These are phyloP conservation scores for Andricus quercusramuli DNA, from an alignment of 2,888 invertebrate genomes.

Conservation along the genomic window DNA sequence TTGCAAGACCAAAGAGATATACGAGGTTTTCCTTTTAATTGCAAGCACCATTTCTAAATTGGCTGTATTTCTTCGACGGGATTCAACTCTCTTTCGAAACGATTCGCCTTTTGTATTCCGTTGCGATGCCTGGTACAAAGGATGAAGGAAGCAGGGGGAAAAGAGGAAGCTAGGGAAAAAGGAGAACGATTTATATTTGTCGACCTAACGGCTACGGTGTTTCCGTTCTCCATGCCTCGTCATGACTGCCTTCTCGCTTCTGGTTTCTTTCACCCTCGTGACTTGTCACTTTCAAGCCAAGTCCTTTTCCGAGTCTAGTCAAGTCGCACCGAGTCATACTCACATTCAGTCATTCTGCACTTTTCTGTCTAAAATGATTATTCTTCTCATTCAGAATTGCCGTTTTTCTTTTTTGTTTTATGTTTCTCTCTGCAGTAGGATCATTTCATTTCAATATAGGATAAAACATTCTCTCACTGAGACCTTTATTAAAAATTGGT, in stretches of 20 bases:
- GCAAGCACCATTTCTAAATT: slow-evolving; percentile 70
- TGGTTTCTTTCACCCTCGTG: slow-evolving; percentile 41
- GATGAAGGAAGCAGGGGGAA: slow-evolving; percentile 32
- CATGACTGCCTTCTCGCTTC: slow-evolving; percentile 27
- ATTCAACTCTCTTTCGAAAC: slow-evolving; percentile 40
- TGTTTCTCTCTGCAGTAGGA: not conserved
- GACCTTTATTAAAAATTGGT: no score
- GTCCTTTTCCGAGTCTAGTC: slow-evolving; percentile 37
- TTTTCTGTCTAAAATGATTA: slow-evolving; percentile 18
- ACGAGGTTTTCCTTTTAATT: slow-evolving; percentile 64
- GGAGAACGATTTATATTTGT: slow-evolving; percentile 55
- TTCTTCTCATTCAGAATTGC: not conserved
- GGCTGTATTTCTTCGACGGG: slow-evolving; percentile 64
- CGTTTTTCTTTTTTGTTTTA: not conserved
- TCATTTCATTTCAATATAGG: not conserved
- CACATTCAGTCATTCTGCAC: slow-evolving; percentile 7
- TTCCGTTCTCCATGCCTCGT: slow-evolving; percentile 47
- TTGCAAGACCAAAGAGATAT: not conserved
- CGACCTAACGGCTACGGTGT: slow-evolving; percentile 52
- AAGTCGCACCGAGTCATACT: slow-evolving; percentile 20
- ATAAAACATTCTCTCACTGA: not conserved
- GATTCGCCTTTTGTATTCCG: slow-evolving; percentile 43
- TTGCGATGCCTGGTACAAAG: slow-evolving; percentile 1
- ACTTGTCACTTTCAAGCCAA: slow-evolving; percentile 48
- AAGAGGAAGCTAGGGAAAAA: slow-evolving; percentile 36